These are phyloP conservation scores for Isoperla grammatica DNA, from an alignment of 2,888 invertebrate genomes.

Conservation along the genomic window DNA sequence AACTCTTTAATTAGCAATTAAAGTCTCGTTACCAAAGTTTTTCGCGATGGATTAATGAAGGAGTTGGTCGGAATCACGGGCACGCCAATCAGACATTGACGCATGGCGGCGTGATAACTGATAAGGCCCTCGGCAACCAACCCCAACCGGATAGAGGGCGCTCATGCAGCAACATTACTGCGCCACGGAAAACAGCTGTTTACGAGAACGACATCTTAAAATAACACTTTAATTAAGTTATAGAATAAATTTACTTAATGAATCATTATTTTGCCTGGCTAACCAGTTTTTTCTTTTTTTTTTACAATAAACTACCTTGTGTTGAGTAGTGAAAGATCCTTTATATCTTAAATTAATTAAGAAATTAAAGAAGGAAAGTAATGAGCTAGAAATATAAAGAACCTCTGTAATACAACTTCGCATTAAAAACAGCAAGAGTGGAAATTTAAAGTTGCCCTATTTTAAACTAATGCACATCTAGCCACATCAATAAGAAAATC, in stretches of 20 bases:
- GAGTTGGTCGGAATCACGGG: background rate
- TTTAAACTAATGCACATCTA: too few species aligned
- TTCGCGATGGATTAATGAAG: constrained; percentile 19
- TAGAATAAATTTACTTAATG: background rate
- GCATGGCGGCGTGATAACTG: background rate
- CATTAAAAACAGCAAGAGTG: too few species aligned
- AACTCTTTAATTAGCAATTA: constrained; percentile 22
- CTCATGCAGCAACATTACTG: background rate
- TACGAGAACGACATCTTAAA: background rate
- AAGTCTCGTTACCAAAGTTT: constrained; percentile 18
- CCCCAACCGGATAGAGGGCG: background rate
- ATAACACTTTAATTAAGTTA: constrained; percentile 15
- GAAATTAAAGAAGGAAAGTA: too few species aligned
- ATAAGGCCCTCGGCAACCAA: background rate
- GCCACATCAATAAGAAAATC: too few species aligned
- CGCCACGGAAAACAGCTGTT: constrained; percentile 1
- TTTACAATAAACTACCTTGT: too few species aligned
- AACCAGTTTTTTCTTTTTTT: too few species aligned
- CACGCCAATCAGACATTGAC: constrained; percentile 9
- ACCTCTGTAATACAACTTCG: too few species aligned
- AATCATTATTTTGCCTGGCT: too few species aligned
- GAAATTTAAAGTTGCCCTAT: too few species aligned
- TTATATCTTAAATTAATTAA: too few species aligned
- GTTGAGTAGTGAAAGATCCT: too few species aligned
- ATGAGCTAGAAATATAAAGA: too few species aligned